These are phyloP conservation scores for Brachionus sp. DNA, from an alignment of 1,140 invertebrate species.

Conservation along the genomic window DNA sequence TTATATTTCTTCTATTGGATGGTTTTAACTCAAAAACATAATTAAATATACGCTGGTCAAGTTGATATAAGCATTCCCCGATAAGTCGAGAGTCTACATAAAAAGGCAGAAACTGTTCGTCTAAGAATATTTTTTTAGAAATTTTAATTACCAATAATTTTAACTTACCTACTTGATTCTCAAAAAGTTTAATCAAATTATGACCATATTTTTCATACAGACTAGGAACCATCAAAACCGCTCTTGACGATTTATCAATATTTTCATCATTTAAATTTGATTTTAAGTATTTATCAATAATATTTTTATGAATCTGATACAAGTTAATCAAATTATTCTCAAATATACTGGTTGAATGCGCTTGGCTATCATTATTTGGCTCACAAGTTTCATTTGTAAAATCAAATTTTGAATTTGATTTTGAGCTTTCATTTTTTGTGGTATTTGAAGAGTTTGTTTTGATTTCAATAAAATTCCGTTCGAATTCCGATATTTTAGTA, in stretches of 20 bases:
- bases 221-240: background rate
- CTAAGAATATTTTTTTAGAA: background rate
- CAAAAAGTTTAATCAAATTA: background rate
- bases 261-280: background rate
- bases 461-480: background rate
- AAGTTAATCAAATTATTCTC: background rate
- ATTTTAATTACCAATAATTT: background rate
- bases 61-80: constrained; percentile 9
- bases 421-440: background rate
- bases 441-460: background rate
- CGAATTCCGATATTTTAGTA: no score
- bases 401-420: background rate
- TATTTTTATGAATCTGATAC: background rate
- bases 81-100: constrained; percentile 1
- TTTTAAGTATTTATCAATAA: background rate
- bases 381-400: no score
- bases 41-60: constrained; percentile 10
- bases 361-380: background rate
- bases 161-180: background rate
- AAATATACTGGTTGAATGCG: background rate
- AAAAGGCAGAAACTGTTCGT: background rate
- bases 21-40: background rate
- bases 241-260: background rate
- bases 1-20: background rate
- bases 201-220: background rate